Percentiles rank a stretch among this genome's conserved stretches.
phyloP scores from a whole-genome alignment of 2,113 vertebrate species.

The Actenoides lindsayi region DNA sequence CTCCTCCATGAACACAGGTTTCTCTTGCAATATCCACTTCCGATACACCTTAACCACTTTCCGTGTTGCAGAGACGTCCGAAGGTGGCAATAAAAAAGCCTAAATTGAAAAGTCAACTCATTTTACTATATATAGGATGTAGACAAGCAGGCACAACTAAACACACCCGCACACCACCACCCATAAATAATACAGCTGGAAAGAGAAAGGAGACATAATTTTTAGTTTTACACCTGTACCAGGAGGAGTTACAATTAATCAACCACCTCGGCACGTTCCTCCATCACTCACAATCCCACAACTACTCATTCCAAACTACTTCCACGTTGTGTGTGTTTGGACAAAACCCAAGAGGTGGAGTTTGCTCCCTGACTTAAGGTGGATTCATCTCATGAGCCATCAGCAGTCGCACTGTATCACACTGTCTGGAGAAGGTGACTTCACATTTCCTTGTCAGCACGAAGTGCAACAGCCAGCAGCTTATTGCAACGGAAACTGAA shows the following conservation, averaged over 20 bases:
- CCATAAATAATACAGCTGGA: background rate
- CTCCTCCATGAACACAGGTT: constrained; percentile 93
- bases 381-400: background rate
- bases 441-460: background rate
- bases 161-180: too few species aligned
- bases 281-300: background rate
- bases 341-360: background rate
- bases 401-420: background rate
- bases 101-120: constrained; percentile 36
- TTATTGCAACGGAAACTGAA: background rate
- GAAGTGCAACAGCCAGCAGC: background rate
- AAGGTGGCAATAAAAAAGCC: constrained; percentile 95
- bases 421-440: background rate
- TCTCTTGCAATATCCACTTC: constrained; percentile 95
- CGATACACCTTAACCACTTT: constrained; percentile 96
- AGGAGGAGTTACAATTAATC: background rate
- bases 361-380: background rate
- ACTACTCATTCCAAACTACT: background rate
- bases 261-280: background rate
- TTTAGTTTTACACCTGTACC: background rate
- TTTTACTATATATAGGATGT: accelerated
- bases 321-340: background rate
- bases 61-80: constrained; percentile 88
- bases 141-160: background rate
- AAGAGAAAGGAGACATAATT: background rate